Conservation (phyloP, 2,797 vertebrate genomes). For the Cyprinodon diabolis region DNA sequence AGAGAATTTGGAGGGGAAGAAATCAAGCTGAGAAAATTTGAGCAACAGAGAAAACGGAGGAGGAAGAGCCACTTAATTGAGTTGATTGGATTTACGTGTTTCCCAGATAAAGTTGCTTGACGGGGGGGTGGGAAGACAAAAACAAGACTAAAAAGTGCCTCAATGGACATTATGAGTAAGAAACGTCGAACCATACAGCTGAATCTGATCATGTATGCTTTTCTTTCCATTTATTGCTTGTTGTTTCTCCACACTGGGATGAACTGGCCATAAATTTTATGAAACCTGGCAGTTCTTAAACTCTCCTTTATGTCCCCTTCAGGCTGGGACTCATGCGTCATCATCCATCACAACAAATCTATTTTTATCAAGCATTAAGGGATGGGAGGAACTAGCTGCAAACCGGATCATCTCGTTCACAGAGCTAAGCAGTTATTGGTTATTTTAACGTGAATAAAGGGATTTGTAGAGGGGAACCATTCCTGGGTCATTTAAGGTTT, state of each 20-base stretch:
- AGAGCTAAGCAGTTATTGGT: background rate
- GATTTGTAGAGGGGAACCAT: background rate
- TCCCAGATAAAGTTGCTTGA: constrained; percentile 11
- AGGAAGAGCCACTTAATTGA: constrained; percentile 52
- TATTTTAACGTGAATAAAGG: background rate
- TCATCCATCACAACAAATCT: constrained; percentile 14
- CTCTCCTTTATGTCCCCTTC: constrained; percentile 4
- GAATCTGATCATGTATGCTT: background rate
- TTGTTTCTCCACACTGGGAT: no score
- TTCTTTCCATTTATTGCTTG: background rate
- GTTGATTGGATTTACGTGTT: constrained; percentile 41
- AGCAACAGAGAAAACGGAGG: background rate
- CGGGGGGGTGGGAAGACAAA: background rate
- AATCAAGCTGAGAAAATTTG: constrained; percentile 35
- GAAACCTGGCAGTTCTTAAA: constrained; percentile 5
- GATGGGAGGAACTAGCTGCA: background rate
- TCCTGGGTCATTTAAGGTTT: background rate
- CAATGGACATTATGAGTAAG: constrained; percentile 18
- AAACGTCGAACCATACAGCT: constrained; percentile 2
- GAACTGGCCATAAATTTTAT: background rate
- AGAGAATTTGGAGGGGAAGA: constrained; percentile 8
- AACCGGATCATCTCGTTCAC: background rate
- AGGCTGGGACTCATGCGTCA: constrained; percentile 3
- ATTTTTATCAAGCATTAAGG: constrained; percentile 25
- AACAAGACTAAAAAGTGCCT: constrained; percentile 16